These are phyloP conservation scores for Tholera decimalis DNA, from an alignment of 2,888 invertebrate genomes.

Conservation along the genomic window DNA sequence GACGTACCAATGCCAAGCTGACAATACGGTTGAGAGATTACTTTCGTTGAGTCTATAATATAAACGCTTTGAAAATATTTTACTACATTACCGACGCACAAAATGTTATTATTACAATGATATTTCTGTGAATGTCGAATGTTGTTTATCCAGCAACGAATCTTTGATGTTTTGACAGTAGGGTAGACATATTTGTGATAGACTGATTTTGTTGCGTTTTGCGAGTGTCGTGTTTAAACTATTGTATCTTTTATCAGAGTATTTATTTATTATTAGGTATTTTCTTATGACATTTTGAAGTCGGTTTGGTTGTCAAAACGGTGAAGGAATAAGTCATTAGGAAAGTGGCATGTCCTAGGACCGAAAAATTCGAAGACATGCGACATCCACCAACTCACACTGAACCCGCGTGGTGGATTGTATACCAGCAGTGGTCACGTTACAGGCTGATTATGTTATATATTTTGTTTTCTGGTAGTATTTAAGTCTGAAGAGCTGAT, in stretches of 20 bases:
- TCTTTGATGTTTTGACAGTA: constrained; percentile 24
- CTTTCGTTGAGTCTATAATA: not conserved
- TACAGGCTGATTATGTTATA: no score
- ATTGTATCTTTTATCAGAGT: not conserved
- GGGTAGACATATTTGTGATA: constrained; percentile 4
- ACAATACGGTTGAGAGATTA: no score
- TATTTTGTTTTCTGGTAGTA: no score
- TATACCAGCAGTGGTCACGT: no score
- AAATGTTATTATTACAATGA: not conserved
- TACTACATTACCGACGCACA: not conserved
- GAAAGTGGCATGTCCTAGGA: no score
- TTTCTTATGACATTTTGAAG: not conserved
- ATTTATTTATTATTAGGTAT: not conserved
- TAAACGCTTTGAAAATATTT: constrained; percentile 1
- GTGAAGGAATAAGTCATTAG: no score
- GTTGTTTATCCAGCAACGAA: constrained; percentile 39
- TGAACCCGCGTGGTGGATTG: no score
- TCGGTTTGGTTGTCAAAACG: no score
- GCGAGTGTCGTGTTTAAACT: not conserved
- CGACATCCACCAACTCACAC: no score
- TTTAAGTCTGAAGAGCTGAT: no score
- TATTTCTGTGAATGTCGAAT: constrained; percentile 10
- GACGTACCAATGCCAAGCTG: no score
- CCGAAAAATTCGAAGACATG: no score
- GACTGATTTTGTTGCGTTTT: not conserved